These are phyloP conservation scores for Phalacrocorax brasilianus DNA, from an alignment of 2,113 vertebrate genomes.

Conservation along the genomic window DNA sequence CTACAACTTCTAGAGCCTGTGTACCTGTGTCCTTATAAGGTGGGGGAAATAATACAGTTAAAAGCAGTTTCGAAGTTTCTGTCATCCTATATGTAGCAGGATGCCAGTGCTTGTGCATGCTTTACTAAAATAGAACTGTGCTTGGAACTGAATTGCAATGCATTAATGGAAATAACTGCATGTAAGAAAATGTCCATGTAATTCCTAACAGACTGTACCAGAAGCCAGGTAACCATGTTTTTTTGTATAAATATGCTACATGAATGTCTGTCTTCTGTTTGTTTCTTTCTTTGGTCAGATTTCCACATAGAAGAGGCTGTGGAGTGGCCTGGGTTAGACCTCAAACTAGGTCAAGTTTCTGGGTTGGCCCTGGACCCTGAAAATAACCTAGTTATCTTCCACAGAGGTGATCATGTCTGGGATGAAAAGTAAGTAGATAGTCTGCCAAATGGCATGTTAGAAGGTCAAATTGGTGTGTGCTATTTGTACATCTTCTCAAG, in stretches of 20 bases:
- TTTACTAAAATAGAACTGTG: background rate
- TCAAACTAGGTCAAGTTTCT: conserved; percentile 91
- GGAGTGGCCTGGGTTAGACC: conserved; percentile 83
- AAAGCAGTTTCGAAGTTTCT: background rate
- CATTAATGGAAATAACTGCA: conserved; percentile 12
- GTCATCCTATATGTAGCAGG: background rate
- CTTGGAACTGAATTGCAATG: background rate
- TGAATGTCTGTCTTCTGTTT: background rate
- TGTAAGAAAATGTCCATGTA: background rate
- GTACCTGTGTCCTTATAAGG: background rate
- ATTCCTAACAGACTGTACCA: background rate
- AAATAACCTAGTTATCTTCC: conserved; percentile 92
- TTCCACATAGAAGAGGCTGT: conserved; percentile 83
- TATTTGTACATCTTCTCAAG: background rate
- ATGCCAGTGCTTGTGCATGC: conserved; percentile 39
- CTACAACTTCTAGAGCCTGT: background rate
- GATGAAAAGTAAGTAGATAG: conserved; percentile 83
- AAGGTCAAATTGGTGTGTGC: background rate
- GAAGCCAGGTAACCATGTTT: background rate
- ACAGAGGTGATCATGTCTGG: conserved; percentile 92
- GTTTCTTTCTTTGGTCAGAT: conserved; percentile 65
- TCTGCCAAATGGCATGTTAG: background rate
- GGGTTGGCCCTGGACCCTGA: conserved; percentile 87
- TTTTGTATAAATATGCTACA: background rate
- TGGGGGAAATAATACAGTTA: background rate